Evolutionary conservation across 2,797 vertebrate species (phyloP), one percentile per base, ranked within the genome.

Genomic region (Amblyraja radiata): DNA sequence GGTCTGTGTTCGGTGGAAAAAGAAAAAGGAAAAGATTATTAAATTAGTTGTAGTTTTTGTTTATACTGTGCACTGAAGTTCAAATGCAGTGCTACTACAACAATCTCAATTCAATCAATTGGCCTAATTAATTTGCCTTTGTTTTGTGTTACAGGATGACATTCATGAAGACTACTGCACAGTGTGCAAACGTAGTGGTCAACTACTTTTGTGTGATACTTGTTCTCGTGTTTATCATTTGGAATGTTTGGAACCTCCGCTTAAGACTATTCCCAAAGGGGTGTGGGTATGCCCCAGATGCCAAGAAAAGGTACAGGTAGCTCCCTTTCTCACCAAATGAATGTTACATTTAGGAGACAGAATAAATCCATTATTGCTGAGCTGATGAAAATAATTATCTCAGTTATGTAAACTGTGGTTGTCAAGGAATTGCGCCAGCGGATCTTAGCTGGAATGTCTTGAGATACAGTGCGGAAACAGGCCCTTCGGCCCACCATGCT

Each of bases 251-350:
- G 97, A 98, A 93, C 98, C 98, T 0, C 98, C 98, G 0, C 97
- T 98, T 94, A 98, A 96, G 95, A 96, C 97, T 1, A 96, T 95
- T 0, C 97, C 97, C 94, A 97, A 97, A 94, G 98, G 98, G 18
- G 90, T 97, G 93, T 99, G 98, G 98, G 96, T 98, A 96, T 99
- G 99, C 96, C 98, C 98, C 95, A 99, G 97, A 96, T 99, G 99
- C 96, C 98, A 99, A 96, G 98, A 98, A 96, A 99, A 99, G 98
- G 98, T 98, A 94, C 78, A 28, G 65, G 11, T 93, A 5, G 46
- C n/a, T 63, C 4, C 9, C 71, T 93, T 93, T n/a, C n/a, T 46
- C 54, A 8, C 83, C 36, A 21, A 8, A 74, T 54, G 13, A 73
- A 73, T 25, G 28, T 14, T 23, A 84, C 25, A 11, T 61, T 84